Conservation (phyloP, 1,140 invertebrate species). For the Oscheius sp. region DNA sequence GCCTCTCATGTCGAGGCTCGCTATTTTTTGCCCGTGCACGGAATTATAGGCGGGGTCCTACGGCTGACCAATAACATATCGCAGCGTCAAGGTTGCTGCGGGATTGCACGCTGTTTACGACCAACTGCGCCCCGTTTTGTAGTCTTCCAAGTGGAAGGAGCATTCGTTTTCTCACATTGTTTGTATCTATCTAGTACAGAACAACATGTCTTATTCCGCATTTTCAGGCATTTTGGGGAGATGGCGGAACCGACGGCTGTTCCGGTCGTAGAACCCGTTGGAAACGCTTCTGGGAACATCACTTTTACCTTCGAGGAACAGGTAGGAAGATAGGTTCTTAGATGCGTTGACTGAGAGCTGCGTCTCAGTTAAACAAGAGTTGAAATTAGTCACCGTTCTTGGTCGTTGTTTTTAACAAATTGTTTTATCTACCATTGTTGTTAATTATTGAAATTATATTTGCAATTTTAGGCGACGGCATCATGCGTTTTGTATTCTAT, state of each 20-base stretch:
- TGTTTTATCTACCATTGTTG: neutral
- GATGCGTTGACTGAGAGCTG: neutral
- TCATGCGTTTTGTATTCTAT: constrained; percentile 39
- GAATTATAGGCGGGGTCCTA: no score
- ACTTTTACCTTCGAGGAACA: constrained; percentile 31
- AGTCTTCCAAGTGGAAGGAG: no score
- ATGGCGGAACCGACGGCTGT: constrained; percentile 9
- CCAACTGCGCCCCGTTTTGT: no score
- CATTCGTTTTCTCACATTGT: no score
- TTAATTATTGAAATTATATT: neutral
- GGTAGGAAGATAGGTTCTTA: neutral
- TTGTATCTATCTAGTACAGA: no score
- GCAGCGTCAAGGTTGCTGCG: no score
- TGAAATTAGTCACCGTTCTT: neutral
- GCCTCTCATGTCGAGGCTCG: no score
- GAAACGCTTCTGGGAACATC: constrained; percentile 7
- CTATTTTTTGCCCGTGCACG: no score
- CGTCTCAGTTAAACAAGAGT: neutral
- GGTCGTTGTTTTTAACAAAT: neutral
- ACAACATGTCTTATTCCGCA: no score
- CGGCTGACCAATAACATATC: no score
- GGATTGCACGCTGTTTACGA: no score
- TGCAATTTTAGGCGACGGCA: constrained; percentile 30
- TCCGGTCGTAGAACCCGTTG: neutral
- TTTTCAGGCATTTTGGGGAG: neutral